Evolutionary conservation across 2,888 invertebrate genomes (phyloP), one percentile per base, ranked within the genome.

Genomic region (Conomelus anceps): DNA sequence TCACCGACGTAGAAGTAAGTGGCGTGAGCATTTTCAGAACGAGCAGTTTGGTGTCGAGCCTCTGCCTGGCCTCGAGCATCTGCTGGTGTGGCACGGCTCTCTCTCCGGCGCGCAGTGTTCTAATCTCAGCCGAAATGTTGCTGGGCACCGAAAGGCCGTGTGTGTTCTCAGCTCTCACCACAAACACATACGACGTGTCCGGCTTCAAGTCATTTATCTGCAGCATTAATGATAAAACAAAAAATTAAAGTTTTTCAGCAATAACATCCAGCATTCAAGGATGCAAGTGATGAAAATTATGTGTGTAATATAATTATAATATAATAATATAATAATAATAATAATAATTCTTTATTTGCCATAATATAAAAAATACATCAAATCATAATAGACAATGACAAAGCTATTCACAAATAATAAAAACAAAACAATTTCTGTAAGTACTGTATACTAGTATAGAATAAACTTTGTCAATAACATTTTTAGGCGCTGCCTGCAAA

Each of bases 111-210:
- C 95, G 94, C 86, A 95, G 93, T 9, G 97, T 97, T 91, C 96
- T 95, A 23, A 96, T 96, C n/a, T 95, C 94, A 91, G 96, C 95
- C 22, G 97, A 97, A 23, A 96, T 93, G 17, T 95, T 95, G 92
- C 97, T 97, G 1, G 98, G 98, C 84, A 96, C 95, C 0, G 98
- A 97, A 85, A 97, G 94, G 20, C 98, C 98, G 87, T 89, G 88
- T 0, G 89, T 95, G 93, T 98, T 98, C 94, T 97, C 96, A 0
- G 98, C 97, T 88, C 96, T 95, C 63, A 98, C 96, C 90, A 97
- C 94, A 93, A 98, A 98, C 90, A 97, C 95, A 93, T 98, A 98
- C 84, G 96, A 95, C 87, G 97, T 96, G 92, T 96, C 96, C 0
- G 97, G 96, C 92, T 96, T 96, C 91, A 98, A 94, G 92, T 96